A percentile compares a stretch with the other conserved stretches of the same genome.
Evolutionary conservation across 1,140 invertebrate species (phyloP).

Genomic region (Macrocentrus cingulum): DNA sequence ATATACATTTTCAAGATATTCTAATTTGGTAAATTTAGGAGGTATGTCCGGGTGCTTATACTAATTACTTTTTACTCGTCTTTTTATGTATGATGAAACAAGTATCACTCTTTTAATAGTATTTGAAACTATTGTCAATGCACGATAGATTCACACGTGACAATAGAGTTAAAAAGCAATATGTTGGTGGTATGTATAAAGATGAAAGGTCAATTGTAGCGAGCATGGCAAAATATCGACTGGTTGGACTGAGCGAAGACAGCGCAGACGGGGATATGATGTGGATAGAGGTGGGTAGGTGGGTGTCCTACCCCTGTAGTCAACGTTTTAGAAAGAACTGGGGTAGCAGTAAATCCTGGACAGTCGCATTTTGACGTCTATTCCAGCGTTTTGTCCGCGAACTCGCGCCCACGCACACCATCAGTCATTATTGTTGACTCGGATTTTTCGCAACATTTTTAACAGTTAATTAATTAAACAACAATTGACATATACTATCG

Average conservation of each 20-base stretch:
- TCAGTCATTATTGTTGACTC: not conserved
- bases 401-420: not conserved
- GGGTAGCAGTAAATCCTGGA: slow-evolving; percentile 3
- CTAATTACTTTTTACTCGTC: too few relatives aligned
- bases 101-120: too few relatives aligned
- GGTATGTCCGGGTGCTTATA: too few relatives aligned
- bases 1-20: too few relatives aligned
- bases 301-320: not conserved
- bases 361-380: not conserved
- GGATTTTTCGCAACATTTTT: too few relatives aligned
- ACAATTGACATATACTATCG: too few relatives aligned
- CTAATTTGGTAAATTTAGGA: too few relatives aligned
- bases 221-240: slow-evolving; percentile 14
- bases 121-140: too few relatives aligned
- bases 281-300: not conserved
- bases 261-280: not conserved
- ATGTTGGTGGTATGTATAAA: slow-evolving; percentile 14
- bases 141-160: too few relatives aligned
- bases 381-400: not conserved
- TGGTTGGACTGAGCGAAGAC: not conserved
- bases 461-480: too few relatives aligned
- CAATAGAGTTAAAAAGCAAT: not conserved
- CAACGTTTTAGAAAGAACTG: slow-evolving; percentile 1
- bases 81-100: too few relatives aligned
- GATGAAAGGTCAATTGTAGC: slow-evolving; percentile 12